phyloP scores from a whole-genome alignment of 1,140 invertebrate genomes.

The Drosophila ficusphila region DNA sequence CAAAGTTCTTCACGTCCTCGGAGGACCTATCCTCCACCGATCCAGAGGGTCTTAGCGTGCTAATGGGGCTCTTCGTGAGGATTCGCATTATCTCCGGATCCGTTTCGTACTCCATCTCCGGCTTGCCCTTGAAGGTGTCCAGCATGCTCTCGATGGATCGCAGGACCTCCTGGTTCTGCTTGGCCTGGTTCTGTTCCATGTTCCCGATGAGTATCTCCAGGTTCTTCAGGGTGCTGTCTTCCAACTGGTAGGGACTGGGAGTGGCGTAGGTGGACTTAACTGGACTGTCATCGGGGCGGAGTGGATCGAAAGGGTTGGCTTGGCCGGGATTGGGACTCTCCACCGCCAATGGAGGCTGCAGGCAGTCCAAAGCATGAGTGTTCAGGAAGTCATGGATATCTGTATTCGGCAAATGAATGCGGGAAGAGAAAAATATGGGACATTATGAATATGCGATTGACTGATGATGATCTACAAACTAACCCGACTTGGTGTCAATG shows the following conservation, averaged over 20 bases:
- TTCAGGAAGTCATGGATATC: conserved; percentile 83
- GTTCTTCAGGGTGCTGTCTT: conserved; percentile 80
- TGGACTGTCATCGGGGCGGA: conserved; percentile 48
- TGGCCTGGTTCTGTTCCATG: conserved; percentile 83
- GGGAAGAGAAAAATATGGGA: conserved; percentile 35
- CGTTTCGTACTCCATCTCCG: conserved; percentile 66
- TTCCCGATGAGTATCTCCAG: conserved; percentile 82
- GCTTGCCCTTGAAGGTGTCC: conserved; percentile 60
- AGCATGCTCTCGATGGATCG: conserved; percentile 79
- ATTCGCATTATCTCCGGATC: conserved; percentile 79
- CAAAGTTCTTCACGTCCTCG: conserved; percentile 78
- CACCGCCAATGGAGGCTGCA: conserved; percentile 54
- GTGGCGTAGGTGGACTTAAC: conserved; percentile 69
- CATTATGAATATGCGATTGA: conserved; percentile 25
- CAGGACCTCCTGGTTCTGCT: conserved; percentile 76
- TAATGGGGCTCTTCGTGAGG: conserved; percentile 80
- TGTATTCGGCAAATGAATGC: conserved; percentile 35
- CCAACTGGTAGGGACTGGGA: conserved; percentile 70
- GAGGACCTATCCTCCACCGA: conserved; percentile 27
- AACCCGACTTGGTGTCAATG: conserved; percentile 69
- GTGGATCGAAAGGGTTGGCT: conserved; percentile 50
- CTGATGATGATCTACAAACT: conserved; percentile 55
- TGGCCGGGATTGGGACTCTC: conserved; percentile 32
- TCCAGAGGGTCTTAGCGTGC: conserved; percentile 24
- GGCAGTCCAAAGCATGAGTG: conserved; percentile 77